Conservation (phyloP, 2,113 vertebrate species). For the Globicephala melas region DNA sequence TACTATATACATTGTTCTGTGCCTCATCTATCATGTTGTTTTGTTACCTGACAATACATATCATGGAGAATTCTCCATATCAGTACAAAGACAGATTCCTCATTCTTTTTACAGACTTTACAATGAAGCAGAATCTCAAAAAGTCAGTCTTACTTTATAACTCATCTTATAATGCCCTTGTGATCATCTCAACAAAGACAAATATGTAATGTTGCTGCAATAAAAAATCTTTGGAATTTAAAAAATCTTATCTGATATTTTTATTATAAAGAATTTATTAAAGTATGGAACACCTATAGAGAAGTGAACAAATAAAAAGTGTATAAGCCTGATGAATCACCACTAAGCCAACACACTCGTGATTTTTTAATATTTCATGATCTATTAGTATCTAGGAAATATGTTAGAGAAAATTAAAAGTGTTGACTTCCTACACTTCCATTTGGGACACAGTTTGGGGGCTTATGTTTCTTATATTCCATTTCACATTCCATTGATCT, state of each 20-base stretch:
- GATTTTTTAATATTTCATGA: background rate
- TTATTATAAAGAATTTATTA: background rate
- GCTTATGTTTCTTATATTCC: background rate
- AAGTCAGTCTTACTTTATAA: background rate
- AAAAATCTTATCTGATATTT: background rate
- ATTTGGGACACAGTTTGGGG: background rate
- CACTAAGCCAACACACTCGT: background rate
- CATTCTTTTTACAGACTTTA: background rate
- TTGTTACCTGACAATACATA: background rate
- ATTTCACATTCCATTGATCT: background rate
- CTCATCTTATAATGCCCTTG: background rate
- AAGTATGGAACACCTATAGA: background rate
- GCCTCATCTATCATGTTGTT: background rate
- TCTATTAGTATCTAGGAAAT: background rate
- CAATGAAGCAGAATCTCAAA: background rate
- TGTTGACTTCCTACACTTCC: background rate
- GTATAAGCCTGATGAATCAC: background rate
- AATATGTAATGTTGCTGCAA: background rate
- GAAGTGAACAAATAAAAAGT: slow-evolving; percentile 10
- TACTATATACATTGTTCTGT: background rate
- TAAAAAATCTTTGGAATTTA: background rate
- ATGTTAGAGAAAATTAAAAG: slow-evolving; percentile 4
- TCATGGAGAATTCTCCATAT: background rate
- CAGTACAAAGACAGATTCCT: background rate
- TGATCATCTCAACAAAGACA: background rate